Conservation (phyloP, 1,140 invertebrate species). For the Manduca sexta region DNA sequence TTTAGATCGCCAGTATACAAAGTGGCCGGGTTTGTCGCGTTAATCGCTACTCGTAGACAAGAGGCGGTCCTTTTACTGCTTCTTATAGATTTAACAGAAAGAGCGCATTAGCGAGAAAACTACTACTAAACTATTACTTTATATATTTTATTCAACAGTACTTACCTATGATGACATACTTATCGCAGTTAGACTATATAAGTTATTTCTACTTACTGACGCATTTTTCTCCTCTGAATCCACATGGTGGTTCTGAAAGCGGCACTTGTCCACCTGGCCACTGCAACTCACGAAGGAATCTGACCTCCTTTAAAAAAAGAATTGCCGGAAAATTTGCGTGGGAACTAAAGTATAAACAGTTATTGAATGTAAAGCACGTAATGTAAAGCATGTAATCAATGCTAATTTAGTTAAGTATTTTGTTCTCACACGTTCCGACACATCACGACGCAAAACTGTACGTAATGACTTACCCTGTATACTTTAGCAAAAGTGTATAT, state of each 20-base stretch:
- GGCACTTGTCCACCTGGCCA: slow-evolving; percentile 87
- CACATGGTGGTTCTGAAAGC: slow-evolving; percentile 94
- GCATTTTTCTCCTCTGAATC: slow-evolving; percentile 93
- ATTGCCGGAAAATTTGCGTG: background rate
- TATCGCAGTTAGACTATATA: no score
- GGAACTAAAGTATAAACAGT: background rate
- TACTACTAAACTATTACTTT: no score
- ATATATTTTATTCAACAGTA: no score
- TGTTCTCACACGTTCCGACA: no score
- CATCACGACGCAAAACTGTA: no score
- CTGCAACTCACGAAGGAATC: slow-evolving; percentile 79
- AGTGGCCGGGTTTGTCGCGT: slow-evolving; percentile 22
- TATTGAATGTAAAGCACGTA: no score
- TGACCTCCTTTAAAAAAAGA: slow-evolving; percentile 76
- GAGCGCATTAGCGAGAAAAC: background rate
- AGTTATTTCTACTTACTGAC: slow-evolving; percentile 83
- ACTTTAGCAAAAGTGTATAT: no score
- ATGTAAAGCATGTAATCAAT: no score
- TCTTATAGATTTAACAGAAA: background rate
- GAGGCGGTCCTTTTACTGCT: slow-evolving; percentile 16
- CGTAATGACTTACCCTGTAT: no score
- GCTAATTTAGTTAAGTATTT: no score
- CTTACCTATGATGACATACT: no score
- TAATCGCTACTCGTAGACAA: slow-evolving; percentile 23
- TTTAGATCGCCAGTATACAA: slow-evolving; percentile 40